These are phyloP conservation scores for Drosophila sp. DNA, from an alignment of 1,140 invertebrate genomes.

Conservation along the genomic window DNA sequence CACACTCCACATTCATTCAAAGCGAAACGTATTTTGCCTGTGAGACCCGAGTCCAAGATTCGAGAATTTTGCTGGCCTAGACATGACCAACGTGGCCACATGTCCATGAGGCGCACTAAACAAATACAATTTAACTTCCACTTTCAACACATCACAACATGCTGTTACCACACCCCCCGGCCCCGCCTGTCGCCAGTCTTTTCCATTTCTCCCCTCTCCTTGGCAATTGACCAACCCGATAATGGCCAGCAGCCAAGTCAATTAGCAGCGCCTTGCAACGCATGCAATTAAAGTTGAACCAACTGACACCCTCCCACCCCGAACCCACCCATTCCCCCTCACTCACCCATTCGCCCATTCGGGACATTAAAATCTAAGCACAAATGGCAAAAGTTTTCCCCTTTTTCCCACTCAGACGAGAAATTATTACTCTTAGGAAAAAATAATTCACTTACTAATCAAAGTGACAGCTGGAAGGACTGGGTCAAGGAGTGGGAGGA, in stretches of 20 bases:
- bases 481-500: background rate
- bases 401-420: background rate
- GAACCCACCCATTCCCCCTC: background rate
- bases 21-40: constrained; percentile 5
- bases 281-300: constrained; percentile 51
- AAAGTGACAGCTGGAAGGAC: constrained; percentile 58
- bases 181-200: background rate
- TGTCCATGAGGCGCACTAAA: constrained; percentile 56
- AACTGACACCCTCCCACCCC: background rate
- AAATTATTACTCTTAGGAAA: constrained; percentile 5
- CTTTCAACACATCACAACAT: constrained; percentile 67
- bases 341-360: background rate
- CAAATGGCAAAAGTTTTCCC: constrained; percentile 25
- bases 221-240: constrained; percentile 20
- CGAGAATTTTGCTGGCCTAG: background rate
- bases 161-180: constrained; percentile 1
- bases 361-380: constrained; percentile 50
- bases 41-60: constrained; percentile 5
- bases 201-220: background rate
- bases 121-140: constrained; percentile 81
- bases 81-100: background rate
- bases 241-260: constrained; percentile 62
- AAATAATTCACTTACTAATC: constrained; percentile 57
- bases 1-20: background rate
- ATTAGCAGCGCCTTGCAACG: constrained; percentile 57